Base-by-base conservation (phyloP, 2,113 vertebrate genomes). In the Arenaria interpres region DNA sequence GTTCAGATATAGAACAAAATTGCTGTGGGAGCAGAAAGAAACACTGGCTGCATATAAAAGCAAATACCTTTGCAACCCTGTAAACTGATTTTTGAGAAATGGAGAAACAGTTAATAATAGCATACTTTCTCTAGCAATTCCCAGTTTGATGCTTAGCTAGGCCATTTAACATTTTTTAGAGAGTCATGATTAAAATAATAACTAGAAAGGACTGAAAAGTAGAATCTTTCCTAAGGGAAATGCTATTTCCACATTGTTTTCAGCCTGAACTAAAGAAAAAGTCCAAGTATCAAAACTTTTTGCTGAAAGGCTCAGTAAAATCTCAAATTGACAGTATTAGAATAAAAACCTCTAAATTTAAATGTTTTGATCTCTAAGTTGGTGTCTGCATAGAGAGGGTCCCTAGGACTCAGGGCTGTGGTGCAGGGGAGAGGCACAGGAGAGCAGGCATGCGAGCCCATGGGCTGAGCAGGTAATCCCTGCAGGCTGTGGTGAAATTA, bases 151-250 rank as follows among this genome's bases (percentile, higher is more conserved):
- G 76, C 89, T 93, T 87, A 94, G 80, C 43, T 89, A 79, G 56
- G 43, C 33, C 64, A 79, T 94, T 95, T 85, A 80, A 64, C 30
- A 60, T 54, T 79, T 41, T 94, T 75, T 43, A 66, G 64, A 72
- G 39, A 87, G 62, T 66, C 53, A 62, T 85, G 48, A 91, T 95
- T 89, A 93, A 95, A 96, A 76, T 89, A 89, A 82, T 94, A 83
- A 37, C 87, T 73, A 66, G 74, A 88, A 84, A 87, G 39, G 57
- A 57, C 48, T 64, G 45, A 69, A 69, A 88, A 91, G 22, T 72
- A 66, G 35, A 76, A 41, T 89, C 12, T 81, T 89, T 88, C 82
- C 71, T 53, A 11, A 53, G 75, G 33, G 62, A 92, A 85, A 57
- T 76, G 25, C 30, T 51, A 57, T 72, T 96, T 91, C 53, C 89